Base-by-base conservation (phyloP, 1,140 invertebrate genomes). In the Bombus sibiricus region DNA sequence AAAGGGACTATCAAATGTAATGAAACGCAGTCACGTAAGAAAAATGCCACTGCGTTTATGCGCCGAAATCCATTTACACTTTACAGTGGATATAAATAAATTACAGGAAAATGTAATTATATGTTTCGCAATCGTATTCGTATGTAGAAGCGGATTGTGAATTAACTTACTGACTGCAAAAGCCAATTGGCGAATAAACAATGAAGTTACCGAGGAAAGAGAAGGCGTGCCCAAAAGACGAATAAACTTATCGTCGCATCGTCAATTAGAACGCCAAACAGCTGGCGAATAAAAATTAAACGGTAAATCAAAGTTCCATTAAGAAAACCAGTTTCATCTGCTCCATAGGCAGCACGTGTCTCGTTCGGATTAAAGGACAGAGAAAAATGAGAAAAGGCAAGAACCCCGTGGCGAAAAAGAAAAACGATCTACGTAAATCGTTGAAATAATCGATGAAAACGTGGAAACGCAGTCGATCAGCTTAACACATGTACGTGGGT, bases 271-370 rank as follows among this genome's bases (percentile, higher is more conserved):
- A 37, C 64, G 37, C 25, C 32, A 28, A 80, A 69, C 41, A 6
- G 12, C 12, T 1, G 10, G 3, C 32, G 25, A 53, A 73, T 47
- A 73, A 47, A 47, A 73, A 74, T 75, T 25, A 28, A 57, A 28
- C 32, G n/a, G 9, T 74, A 37, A 76, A 76, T 76, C 47, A 59
- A 34, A 76, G n/a, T 76, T 76, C 47, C 43, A 76, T 76, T 57
- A 57, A 76, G 74, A 15, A 15, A 76, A 76, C 74, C 74, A 28
- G 74, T 76, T 76, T 28, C 32, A 15, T 53, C 34, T 28, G 5
- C 12, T 9, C 22, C 18, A 37, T 47, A 22, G 22, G 15, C 15
- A 13, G 47, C 32, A 57, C 73, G 47, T 37, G 32, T 13, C 47
- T 28, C 8, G 47, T 10, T 12, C 12, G 25, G 32, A 75, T 13